These are phyloP conservation scores for Capreolus pygargus DNA, from an alignment of 2,113 vertebrate genomes.

Conservation along the genomic window DNA sequence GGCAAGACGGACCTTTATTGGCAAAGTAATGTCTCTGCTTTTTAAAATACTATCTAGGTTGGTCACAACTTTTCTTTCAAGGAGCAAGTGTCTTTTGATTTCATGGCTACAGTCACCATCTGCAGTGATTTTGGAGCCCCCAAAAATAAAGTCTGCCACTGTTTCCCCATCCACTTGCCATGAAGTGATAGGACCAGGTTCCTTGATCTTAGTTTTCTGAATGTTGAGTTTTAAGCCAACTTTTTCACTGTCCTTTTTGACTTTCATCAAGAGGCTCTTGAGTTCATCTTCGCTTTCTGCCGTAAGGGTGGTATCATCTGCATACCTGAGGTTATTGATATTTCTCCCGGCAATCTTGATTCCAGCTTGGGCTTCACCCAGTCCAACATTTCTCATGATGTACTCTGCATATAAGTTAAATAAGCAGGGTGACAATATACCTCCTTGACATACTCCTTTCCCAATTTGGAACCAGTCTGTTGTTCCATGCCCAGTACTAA, in stretches of 20 bases:
- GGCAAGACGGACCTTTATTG: background rate
- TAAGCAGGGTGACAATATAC: background rate
- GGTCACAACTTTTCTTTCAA: background rate
- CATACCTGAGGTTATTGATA: background rate
- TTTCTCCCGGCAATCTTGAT: rapidly evolving
- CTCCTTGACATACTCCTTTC: background rate
- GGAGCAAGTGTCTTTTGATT: background rate
- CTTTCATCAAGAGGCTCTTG: background rate
- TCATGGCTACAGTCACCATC: background rate
- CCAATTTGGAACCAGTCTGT: background rate
- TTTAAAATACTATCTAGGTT: background rate
- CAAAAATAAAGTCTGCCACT: background rate
- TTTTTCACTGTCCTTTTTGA: background rate
- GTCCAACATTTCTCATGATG: background rate
- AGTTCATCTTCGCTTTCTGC: background rate
- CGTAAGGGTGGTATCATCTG: background rate
- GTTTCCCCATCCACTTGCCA: background rate
- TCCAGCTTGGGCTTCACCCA: background rate
- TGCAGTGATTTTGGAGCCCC: background rate
- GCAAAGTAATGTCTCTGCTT: background rate
- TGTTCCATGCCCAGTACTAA: background rate
- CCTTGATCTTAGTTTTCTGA: background rate
- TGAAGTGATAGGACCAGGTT: background rate
- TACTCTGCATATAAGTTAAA: background rate
- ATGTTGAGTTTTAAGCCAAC: background rate